Percentiles rank a stretch among this genome's conserved stretches.
Evolutionary conservation across 2,888 invertebrate species (phyloP).

Genomic region (Apodemia hepburni): DNA sequence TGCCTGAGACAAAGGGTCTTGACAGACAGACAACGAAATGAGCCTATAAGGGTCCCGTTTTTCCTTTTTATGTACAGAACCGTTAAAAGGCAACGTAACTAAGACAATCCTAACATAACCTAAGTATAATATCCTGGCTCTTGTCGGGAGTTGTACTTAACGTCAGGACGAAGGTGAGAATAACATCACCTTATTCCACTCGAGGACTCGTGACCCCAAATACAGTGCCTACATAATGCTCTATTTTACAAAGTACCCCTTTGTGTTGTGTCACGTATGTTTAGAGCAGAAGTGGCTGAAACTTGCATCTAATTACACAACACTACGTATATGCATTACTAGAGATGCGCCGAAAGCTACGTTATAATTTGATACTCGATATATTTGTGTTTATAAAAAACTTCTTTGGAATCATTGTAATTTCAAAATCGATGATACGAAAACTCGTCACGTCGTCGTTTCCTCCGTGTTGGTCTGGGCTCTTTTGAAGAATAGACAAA

Average conservation of each 20-base stretch:
- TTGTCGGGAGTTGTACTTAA: not conserved
- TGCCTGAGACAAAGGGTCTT: too few relatives aligned
- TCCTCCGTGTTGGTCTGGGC: too few relatives aligned
- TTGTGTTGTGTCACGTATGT: slow-evolving; percentile 3
- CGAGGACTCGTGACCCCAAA: not conserved
- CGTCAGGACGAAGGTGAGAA: not conserved
- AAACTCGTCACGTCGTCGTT: too few relatives aligned
- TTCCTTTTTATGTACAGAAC: too few relatives aligned
- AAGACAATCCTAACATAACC: not conserved
- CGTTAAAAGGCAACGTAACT: not conserved
- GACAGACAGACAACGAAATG: too few relatives aligned
- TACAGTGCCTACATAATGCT: slow-evolving; percentile 22
- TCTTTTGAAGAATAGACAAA: too few relatives aligned
- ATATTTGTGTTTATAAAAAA: too few relatives aligned
- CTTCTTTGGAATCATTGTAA: too few relatives aligned
- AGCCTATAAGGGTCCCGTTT: too few relatives aligned
- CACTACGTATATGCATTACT: not conserved
- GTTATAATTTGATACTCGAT: too few relatives aligned
- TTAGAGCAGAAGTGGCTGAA: not conserved
- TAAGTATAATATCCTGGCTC: not conserved
- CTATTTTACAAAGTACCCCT: not conserved
- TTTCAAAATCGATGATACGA: too few relatives aligned
- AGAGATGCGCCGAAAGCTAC: not conserved
- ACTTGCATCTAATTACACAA: slow-evolving; percentile 6
- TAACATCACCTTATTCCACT: not conserved